These are phyloP conservation scores for Bombus fervidus DNA, from an alignment of 1,140 invertebrate genomes.

Conservation along the genomic window DNA sequence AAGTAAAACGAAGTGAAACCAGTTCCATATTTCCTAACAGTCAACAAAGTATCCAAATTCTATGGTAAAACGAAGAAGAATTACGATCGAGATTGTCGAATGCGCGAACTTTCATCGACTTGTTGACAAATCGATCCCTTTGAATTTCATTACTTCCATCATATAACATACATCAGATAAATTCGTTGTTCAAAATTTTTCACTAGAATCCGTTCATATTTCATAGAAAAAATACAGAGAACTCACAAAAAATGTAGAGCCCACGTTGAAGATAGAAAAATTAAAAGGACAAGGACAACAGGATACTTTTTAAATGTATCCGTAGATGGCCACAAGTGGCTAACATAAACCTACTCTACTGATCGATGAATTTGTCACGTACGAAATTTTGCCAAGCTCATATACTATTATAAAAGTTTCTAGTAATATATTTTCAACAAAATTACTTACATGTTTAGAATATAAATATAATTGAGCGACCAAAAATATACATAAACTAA, in stretches of 20 bases:
- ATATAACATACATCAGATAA: constrained; percentile 22
- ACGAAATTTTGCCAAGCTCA: constrained; percentile 46
- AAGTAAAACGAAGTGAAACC: not conserved
- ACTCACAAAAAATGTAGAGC: not conserved
- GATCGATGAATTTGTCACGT: constrained; percentile 73
- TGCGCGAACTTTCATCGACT: constrained; percentile 68
- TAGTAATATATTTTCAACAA: not conserved
- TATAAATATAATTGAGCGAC: constrained; percentile 1
- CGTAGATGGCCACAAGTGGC: constrained; percentile 76
- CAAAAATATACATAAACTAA: constrained; percentile 17
- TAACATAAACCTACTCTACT: constrained; percentile 66
- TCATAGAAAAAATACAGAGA: not conserved
- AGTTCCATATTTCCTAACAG: not conserved
- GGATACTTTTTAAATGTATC: constrained; percentile 65
- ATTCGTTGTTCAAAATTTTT: not conserved
- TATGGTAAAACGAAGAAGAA: constrained; percentile 23
- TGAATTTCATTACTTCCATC: constrained; percentile 57
- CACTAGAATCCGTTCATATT: not conserved
- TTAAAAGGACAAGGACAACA: constrained; percentile 40
- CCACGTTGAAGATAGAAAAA: not conserved
- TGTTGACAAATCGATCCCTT: constrained; percentile 72
- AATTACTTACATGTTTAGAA: not conserved
- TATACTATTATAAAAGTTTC: constrained; percentile 27
- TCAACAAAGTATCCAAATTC: not conserved
- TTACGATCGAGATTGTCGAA: constrained; percentile 42